Evolutionary conservation across 2,797 vertebrate genomes (phyloP).

Genomic region (Nannoperca obscura): DNA sequence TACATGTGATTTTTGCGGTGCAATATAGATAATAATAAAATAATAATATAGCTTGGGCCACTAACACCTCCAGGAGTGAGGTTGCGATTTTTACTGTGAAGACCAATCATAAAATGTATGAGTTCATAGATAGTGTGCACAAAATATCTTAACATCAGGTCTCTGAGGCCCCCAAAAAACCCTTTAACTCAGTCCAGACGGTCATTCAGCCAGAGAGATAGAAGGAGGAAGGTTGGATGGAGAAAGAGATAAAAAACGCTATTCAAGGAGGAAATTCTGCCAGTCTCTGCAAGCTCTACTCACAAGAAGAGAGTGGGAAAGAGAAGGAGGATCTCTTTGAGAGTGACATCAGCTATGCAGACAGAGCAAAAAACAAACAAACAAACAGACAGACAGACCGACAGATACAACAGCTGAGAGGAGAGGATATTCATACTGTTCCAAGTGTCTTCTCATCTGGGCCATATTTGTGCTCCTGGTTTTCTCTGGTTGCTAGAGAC

Average conservation of each 20-base stretch:
- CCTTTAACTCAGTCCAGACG: conserved; percentile 53
- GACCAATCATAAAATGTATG: conserved; percentile 28
- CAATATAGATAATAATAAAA: neutral
- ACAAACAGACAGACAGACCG: conserved; percentile 37
- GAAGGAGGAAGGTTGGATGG: conserved; percentile 48
- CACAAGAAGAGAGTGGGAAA: conserved; percentile 52
- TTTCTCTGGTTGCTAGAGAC: conserved; percentile 33
- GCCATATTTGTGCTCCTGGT: conserved; percentile 38
- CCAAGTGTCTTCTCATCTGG: conserved; percentile 49
- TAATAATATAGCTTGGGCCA: neutral
- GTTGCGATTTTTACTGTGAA: conserved; percentile 12
- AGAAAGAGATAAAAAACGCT: conserved; percentile 62
- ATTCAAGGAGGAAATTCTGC: conserved; percentile 63
- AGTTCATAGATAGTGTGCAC: conserved; percentile 18
- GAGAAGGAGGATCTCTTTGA: conserved; percentile 62
- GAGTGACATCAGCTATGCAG: conserved; percentile 60
- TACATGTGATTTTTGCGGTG: conserved; percentile 1
- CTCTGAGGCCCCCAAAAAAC: conserved; percentile 27
- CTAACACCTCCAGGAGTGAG: neutral
- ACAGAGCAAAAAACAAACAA: conserved; percentile 35
- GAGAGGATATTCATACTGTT: conserved; percentile 48
- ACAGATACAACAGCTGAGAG: conserved; percentile 29
- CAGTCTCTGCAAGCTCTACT: conserved; percentile 50
- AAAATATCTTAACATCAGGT: conserved; percentile 56
- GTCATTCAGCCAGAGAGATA: conserved; percentile 49